Conservation (phyloP, 2,113 vertebrate genomes). For the Oophaga pumilio region DNA sequence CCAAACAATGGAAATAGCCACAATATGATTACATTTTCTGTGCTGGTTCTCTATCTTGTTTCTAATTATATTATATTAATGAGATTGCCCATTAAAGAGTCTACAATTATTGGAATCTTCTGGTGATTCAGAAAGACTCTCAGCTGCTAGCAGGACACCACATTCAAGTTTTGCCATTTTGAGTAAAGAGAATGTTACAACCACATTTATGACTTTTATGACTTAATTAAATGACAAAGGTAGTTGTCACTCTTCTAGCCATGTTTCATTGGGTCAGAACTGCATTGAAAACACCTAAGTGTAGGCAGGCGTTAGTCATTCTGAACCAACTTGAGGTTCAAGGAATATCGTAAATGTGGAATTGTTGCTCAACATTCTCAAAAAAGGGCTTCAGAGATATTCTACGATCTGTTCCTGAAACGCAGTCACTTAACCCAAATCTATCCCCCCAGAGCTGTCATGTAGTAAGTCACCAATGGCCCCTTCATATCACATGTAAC, state of each 20-base stretch:
- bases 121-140: neutral
- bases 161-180: neutral
- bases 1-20: too few species aligned
- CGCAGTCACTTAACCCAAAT: neutral
- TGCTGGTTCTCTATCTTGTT: too few species aligned
- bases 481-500: neutral
- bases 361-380: neutral
- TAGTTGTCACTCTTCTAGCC: neutral
- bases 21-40: too few species aligned
- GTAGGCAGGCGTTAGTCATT: neutral
- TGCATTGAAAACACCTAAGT: neutral
- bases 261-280: neutral
- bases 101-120: neutral
- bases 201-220: neutral
- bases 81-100: neutral
- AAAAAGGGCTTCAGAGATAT: neutral
- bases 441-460: neutral
- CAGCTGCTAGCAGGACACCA: neutral
- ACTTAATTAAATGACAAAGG: neutral
- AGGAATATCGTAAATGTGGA: neutral
- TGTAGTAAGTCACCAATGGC: neutral
- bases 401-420: neutral
- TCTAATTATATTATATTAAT: neutral
- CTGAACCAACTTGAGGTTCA: neutral
- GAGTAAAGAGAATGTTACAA: neutral